Conservation (phyloP, 2,797 vertebrate genomes). For the Dromococcyx pavoninus region DNA sequence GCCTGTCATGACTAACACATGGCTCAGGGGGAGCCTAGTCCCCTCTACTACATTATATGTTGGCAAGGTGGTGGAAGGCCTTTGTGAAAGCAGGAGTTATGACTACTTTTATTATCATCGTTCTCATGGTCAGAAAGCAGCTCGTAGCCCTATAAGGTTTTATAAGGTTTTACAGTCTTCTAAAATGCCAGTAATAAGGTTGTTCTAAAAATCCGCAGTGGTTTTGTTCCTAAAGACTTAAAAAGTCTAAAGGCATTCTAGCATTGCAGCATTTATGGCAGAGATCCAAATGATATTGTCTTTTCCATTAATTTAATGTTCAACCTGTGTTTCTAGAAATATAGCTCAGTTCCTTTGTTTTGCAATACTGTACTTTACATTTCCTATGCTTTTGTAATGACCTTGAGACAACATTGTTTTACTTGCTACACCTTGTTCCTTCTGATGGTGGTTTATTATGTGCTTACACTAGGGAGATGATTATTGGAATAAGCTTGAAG, state of each 20-base stretch:
- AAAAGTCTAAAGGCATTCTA: neutral
- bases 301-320: constrained; percentile 31
- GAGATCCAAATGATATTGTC: neutral
- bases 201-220: neutral
- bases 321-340: constrained; percentile 21
- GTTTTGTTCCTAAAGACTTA: neutral
- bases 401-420: neutral
- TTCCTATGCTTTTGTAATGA: neutral
- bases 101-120: neutral
- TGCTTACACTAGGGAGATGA: neutral
- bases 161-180: neutral
- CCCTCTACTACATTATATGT: neutral
- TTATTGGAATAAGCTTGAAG: neutral
- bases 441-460: neutral
- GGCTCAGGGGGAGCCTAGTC: neutral
- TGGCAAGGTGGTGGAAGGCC: neutral
- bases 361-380: neutral
- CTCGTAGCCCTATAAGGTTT: neutral
- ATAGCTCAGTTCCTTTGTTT: neutral
- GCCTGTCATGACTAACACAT: neutral
- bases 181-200: neutral
- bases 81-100: neutral
- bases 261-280: neutral
- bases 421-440: neutral
- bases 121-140: neutral